A percentile compares a stretch with the other conserved stretches of the same genome.
These are phyloP conservation scores for Aphis gossypii DNA, from an alignment of 1,140 invertebrate species.

Conservation along the genomic window DNA sequence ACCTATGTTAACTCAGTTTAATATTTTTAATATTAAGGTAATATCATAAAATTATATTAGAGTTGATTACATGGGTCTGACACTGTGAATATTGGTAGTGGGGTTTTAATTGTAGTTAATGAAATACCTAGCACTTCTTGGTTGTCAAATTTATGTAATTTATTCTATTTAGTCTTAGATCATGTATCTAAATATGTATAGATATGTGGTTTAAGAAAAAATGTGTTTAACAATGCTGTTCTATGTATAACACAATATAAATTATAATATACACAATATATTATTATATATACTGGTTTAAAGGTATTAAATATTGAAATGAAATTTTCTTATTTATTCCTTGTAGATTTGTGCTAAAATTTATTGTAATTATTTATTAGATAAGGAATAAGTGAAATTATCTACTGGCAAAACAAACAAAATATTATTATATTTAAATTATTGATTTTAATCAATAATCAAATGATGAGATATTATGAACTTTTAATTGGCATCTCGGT, in stretches of 20 bases:
- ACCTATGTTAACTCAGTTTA: conserved; percentile 7
- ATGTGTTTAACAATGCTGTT: not conserved
- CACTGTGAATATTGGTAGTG: not conserved
- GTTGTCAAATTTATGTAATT: not conserved
- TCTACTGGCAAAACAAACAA: not conserved
- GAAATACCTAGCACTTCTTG: not conserved
- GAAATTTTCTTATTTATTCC: not conserved
- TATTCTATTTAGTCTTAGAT: not conserved
- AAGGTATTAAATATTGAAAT: not conserved
- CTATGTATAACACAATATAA: conserved; percentile 22
- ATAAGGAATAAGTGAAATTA: not conserved
- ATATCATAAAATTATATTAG: not conserved
- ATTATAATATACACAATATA: not conserved
- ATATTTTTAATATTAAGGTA: conserved; percentile 28
- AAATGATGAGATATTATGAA: not conserved
- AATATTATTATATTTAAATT: not conserved
- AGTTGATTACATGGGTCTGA: not conserved
- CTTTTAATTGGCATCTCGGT: not conserved
- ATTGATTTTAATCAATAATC: not conserved
- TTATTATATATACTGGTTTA: not conserved
- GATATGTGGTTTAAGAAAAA: not conserved
- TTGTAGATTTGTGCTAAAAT: not conserved
- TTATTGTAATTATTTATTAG: not conserved
- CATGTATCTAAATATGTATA: not conserved
- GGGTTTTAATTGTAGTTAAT: conserved; percentile 20